Percentiles rank a stretch among this genome's conserved stretches.
Conservation (phyloP, 2,797 vertebrate genomes). For the Huso huso region DNA sequence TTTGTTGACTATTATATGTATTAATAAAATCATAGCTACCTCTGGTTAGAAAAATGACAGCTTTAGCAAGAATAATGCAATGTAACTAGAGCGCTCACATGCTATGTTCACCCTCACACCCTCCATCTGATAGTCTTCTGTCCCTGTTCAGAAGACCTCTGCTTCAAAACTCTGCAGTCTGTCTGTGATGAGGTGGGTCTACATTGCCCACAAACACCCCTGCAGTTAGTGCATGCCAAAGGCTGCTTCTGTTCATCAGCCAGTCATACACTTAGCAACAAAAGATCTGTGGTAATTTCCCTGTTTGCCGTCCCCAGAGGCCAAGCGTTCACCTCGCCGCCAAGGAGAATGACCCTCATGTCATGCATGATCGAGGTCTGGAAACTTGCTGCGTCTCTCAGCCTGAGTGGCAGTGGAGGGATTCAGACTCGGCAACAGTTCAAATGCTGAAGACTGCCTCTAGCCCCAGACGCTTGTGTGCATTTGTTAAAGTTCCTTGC, state of each 20-base stretch:
- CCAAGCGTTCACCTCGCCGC: constrained; percentile 26
- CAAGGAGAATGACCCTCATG: constrained; percentile 42
- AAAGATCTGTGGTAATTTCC: constrained; percentile 62
- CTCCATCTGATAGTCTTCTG: constrained; percentile 46
- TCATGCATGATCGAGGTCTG: constrained; percentile 50
- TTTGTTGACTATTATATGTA: too few species aligned
- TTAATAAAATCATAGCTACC: too few species aligned
- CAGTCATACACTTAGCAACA: constrained; percentile 61
- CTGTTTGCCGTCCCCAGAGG: constrained; percentile 26
- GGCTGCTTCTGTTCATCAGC: constrained; percentile 63
- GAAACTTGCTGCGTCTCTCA: constrained; percentile 33
- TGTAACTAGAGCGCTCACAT: too few species aligned
- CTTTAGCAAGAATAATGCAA: too few species aligned
- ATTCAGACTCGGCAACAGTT: background rate
- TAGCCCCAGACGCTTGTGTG: constrained; percentile 33
- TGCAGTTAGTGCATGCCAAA: constrained; percentile 65
- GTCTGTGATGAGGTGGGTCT: constrained; percentile 30
- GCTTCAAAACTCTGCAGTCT: constrained; percentile 37
- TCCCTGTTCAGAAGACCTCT: constrained; percentile 61
- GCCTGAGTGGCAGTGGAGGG: constrained; percentile 39
- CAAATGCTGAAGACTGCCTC: constrained; percentile 36
- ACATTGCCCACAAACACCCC: constrained; percentile 47
- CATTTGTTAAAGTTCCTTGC: constrained; percentile 51
- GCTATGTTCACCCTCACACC: constrained; percentile 23
- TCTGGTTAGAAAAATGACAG: too few species aligned